Base-by-base conservation (phyloP, 2,888 invertebrate species). In the Dasysyrphus albostriatus region DNA sequence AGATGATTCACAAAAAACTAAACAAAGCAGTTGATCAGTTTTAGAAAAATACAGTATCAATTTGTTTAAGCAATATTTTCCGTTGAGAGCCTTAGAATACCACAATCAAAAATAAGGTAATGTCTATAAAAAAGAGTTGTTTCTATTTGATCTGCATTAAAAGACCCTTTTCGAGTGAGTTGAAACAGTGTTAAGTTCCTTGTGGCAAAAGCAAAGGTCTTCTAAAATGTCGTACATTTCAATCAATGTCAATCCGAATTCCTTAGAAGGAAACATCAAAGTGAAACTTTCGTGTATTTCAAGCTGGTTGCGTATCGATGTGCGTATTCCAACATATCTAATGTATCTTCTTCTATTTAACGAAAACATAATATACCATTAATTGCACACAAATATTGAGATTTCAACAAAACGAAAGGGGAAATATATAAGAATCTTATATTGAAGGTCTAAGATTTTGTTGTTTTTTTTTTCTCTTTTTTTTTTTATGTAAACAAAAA, bases 311-410 rank as follows among this genome's bases (percentile, higher is more conserved):
- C 37, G 29, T 44, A 67, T 79, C 54, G 69, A 47, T 54, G 47
- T 61, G 42, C 59, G 67, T 63, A 24, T 37, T 44, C 24, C 49
- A 32, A 51, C 19, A 65, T 61, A 24, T 24, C 24, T 24, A 65
- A 34, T 12, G 29, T 84, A 49, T 54, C 61, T 78, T 58, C 56
- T 16, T 65, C 75, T 75, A 72, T 75, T 63, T 56, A 74, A 51
- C 54, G 14, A 78, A 74, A 72, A 56, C 82, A 87, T 87, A 87
- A 83, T 83, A 83, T 83, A 83, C 87, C 83, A 78, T 87, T 87
- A 87, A 87, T 87, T 87, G 87, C 87, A 82, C 78, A 78, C 87
- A 87, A 87, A 87, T 87, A 87, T 87, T 87, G 87, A 83, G 78
- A 83, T 83, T 87, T 83, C 83, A 87, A 83, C 87, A 87, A 87